Evolutionary conservation across 2,113 vertebrate species (phyloP).

Genomic region (Typhlomys cinereus): DNA sequence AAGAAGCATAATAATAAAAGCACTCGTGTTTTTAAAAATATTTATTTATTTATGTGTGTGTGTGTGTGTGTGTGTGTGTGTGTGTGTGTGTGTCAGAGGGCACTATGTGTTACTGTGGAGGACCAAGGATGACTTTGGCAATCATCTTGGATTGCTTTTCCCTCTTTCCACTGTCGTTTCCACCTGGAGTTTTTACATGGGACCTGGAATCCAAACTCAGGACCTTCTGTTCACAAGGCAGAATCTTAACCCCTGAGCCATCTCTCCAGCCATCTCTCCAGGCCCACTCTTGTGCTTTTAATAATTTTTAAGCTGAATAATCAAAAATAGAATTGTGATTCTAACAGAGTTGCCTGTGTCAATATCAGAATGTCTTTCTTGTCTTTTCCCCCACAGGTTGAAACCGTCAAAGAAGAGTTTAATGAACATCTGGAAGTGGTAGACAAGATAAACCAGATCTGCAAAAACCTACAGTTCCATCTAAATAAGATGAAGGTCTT

Average conservation of each 20-base stretch:
- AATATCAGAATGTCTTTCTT: slow-evolving; percentile 24
- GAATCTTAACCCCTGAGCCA: not conserved
- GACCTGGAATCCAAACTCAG: not conserved
- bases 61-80: not conserved
- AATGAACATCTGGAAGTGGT: slow-evolving; percentile 85
- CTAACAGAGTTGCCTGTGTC: not conserved
- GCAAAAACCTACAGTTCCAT: slow-evolving; percentile 93
- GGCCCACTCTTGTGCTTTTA: too few species aligned
- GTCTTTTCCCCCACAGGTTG: slow-evolving; percentile 84
- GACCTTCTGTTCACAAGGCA: not conserved
- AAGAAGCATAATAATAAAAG: not conserved
- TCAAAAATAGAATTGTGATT: not conserved
- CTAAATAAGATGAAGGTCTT: slow-evolving; percentile 94
- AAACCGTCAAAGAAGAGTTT: slow-evolving; percentile 90
- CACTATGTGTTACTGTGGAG: too few species aligned
- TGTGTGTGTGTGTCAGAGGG: rapidly evolving
- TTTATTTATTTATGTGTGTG: too few species aligned
- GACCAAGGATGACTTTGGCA: too few species aligned
- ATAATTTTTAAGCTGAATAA: not conserved
- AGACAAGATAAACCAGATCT: slow-evolving; percentile 91
- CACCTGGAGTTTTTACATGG: not conserved
- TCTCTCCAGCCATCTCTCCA: too few species aligned
- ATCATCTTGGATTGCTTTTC: too few species aligned
- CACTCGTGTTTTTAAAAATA: not conserved
- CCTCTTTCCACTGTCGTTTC: too few species aligned